These are phyloP conservation scores for Diarsia brunnea DNA, from an alignment of 2,888 invertebrate species.

Conservation along the genomic window DNA sequence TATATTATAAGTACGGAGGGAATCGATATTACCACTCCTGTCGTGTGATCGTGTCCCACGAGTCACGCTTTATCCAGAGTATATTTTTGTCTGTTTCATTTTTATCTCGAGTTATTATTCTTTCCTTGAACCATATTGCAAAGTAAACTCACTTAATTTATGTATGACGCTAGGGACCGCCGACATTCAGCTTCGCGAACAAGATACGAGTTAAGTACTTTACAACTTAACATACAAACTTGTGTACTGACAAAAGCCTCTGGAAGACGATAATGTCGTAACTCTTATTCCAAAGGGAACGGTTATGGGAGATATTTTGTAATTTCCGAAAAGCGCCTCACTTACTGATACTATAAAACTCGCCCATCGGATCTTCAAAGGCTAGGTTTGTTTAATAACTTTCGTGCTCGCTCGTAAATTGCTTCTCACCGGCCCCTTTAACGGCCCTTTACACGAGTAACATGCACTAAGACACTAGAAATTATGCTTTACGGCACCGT, in stretches of 20 bases:
- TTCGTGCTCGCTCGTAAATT: constrained; percentile 81
- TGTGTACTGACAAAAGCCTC: constrained; percentile 59
- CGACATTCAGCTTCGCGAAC: constrained; percentile 60
- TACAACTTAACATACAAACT: constrained; percentile 65
- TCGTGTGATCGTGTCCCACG: constrained; percentile 73
- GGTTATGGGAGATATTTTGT: constrained; percentile 60
- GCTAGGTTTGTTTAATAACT: constrained; percentile 78
- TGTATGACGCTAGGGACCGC: constrained; percentile 57
- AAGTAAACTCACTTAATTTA: constrained; percentile 65
- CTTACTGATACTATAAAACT: constrained; percentile 72
- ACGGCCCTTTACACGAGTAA: constrained; percentile 76
- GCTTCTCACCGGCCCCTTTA: constrained; percentile 78
- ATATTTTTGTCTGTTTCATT: constrained; percentile 63
- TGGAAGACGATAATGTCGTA: constrained; percentile 58
- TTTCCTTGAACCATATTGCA: constrained; percentile 61
- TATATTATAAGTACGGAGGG: constrained; percentile 61
- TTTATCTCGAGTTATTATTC: constrained; percentile 65
- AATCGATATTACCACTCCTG: constrained; percentile 77
- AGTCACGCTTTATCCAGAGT: constrained; percentile 76
- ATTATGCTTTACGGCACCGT: constrained; percentile 69
- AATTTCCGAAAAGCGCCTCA: constrained; percentile 61
- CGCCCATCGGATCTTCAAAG: constrained; percentile 73
- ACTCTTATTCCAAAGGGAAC: constrained; percentile 52
- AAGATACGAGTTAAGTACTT: constrained; percentile 66
- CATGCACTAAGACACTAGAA: constrained; percentile 74